Conservation (phyloP, 1,140 invertebrate species). For the Globodera rostochiensis region DNA sequence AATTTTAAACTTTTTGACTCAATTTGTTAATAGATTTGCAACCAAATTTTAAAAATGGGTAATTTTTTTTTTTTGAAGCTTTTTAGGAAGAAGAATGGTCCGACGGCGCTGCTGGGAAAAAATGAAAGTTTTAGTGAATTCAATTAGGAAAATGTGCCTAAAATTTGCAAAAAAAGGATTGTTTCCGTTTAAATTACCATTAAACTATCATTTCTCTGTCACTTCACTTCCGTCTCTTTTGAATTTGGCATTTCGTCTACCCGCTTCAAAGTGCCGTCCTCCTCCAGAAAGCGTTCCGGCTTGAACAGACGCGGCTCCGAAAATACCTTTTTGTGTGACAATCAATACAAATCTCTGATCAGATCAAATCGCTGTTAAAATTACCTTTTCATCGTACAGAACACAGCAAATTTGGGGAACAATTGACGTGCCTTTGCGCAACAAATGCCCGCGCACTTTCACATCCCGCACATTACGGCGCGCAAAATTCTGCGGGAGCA, state of each 20-base stretch:
- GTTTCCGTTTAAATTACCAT: too few species aligned
- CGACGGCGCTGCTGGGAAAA: too few species aligned
- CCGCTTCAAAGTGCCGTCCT: slow-evolving; percentile 76
- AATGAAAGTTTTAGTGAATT: too few species aligned
- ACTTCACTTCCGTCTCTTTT: slow-evolving; percentile 9
- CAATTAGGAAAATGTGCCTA: too few species aligned
- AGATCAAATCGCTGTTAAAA: neutral
- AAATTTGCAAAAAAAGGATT: too few species aligned
- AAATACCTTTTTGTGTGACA: slow-evolving; percentile 32
- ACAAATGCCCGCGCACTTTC: slow-evolving; percentile 18
- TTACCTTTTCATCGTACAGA: slow-evolving; percentile 39
- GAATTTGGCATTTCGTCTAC: slow-evolving; percentile 72
- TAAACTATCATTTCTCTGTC: too few species aligned
- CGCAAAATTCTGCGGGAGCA: slow-evolving; percentile 37
- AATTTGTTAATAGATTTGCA: too few species aligned
- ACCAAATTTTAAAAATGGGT: too few species aligned
- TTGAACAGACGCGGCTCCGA: slow-evolving; percentile 78
- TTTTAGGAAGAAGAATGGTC: too few species aligned
- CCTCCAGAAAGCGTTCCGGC: slow-evolving; percentile 78
- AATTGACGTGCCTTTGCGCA: slow-evolving; percentile 36
- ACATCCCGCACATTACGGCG: slow-evolving; percentile 35
- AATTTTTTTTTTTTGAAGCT: too few species aligned
- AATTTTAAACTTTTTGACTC: too few species aligned
- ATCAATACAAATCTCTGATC: too few species aligned
- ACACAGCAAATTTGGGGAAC: slow-evolving; percentile 41